Percentiles rank a stretch among this genome's conserved stretches.
These are phyloP conservation scores for Hippocampus abdominalis DNA, from an alignment of 2,113 vertebrate species.

Conservation along the genomic window DNA sequence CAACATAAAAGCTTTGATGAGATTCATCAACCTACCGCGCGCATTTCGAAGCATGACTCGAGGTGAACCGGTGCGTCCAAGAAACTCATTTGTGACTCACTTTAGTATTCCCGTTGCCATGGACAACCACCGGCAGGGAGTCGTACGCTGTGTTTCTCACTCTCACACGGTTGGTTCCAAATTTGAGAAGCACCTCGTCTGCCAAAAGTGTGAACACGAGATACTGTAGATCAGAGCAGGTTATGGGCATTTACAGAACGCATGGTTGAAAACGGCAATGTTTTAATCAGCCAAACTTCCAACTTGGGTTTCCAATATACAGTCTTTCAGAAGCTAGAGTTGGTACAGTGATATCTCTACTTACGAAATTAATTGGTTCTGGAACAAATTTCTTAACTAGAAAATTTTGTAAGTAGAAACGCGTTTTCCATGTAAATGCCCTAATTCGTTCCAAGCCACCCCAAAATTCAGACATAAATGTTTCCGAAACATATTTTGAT, in stretches of 20 bases:
- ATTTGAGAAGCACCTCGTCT: conserved; percentile 95
- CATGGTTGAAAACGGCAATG: conserved; percentile 3
- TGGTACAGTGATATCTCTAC: no score
- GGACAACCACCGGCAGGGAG: conserved; percentile 83
- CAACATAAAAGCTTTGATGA: background rate
- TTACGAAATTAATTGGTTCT: no score
- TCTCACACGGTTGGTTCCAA: conserved; percentile 85
- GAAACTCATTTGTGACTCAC: conserved; percentile 69
- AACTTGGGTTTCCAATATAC: conserved; percentile 8
- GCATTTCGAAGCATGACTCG: background rate
- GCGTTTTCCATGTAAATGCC: no score
- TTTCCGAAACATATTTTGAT: no score
- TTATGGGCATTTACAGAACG: conserved; percentile 24
- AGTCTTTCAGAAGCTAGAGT: no score
- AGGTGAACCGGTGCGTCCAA: background rate
- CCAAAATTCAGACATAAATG: no score
- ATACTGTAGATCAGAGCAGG: conserved; percentile 22
- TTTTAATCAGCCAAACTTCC: conserved; percentile 15
- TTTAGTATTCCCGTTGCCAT: conserved; percentile 94
- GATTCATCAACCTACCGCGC: conserved; percentile 8
- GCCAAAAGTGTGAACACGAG: conserved; percentile 45
- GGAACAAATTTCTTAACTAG: no score
- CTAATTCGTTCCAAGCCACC: no score
- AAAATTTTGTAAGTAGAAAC: no score
- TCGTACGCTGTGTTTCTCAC: conserved; percentile 88